A percentile compares a stretch with the other conserved stretches of the same genome.
These are phyloP conservation scores for Drosophila albomicans DNA, from an alignment of 1,140 invertebrate genomes.

Conservation along the genomic window DNA sequence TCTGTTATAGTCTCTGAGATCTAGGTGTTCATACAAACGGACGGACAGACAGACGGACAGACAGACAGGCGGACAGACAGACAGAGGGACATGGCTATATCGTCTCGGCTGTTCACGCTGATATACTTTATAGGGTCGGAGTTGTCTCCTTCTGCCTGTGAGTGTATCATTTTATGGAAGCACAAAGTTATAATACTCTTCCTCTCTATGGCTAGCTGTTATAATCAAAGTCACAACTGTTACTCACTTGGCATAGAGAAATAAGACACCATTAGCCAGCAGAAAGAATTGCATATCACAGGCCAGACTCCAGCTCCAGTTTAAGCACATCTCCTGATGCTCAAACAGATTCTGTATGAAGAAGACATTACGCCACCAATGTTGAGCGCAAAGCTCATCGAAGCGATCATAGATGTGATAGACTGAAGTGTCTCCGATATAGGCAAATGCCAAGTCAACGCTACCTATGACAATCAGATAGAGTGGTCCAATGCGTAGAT, in stretches of 20 bases:
- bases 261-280: slow-evolving; percentile 85
- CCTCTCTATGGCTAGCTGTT: no score
- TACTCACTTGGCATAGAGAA: slow-evolving; percentile 86
- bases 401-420: slow-evolving; percentile 85
- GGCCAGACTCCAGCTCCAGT: slow-evolving; percentile 93
- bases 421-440: slow-evolving; percentile 85
- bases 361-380: slow-evolving; percentile 89
- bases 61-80: no score
- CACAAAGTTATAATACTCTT: no score
- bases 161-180: no score
- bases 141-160: no score
- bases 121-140: no score
- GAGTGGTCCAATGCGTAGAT: slow-evolving; percentile 85
- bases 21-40: no score
- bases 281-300: slow-evolving; percentile 93
- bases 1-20: no score
- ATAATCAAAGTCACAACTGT: no score
- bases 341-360: slow-evolving; percentile 88
- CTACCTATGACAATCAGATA: slow-evolving; percentile 86
- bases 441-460: slow-evolving; percentile 85
- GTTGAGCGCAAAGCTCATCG: slow-evolving; percentile 85
- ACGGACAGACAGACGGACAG: no score
- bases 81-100: no score
- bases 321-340: slow-evolving; percentile 88
- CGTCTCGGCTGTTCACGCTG: no score